Conservation (phyloP, 2,797 vertebrate genomes). For the Melopsittacus undulatus region DNA sequence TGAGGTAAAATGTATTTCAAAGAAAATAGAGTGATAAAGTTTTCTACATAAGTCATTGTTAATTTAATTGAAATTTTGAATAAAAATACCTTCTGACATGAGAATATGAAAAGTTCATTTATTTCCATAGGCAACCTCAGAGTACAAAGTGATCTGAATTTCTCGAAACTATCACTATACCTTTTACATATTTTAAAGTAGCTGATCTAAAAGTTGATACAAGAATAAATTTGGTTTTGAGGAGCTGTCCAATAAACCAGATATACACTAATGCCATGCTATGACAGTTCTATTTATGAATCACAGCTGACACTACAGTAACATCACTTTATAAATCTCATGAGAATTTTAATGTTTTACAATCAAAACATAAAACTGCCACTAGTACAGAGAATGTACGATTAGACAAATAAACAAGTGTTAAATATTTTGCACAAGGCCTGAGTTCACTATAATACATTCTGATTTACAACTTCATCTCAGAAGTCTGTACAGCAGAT, state of each 20-base stretch:
- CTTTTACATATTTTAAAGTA: slow-evolving; percentile 77
- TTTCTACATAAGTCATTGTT: not conserved
- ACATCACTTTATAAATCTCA: slow-evolving; percentile 50
- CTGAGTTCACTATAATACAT: slow-evolving; percentile 65
- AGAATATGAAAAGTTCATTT: slow-evolving; percentile 77
- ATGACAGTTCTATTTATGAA: slow-evolving; percentile 41
- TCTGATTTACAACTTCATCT: slow-evolving; percentile 56
- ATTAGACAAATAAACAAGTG: slow-evolving; percentile 55
- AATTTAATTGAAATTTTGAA: not conserved
- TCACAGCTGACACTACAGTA: slow-evolving; percentile 49
- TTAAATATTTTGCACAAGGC: slow-evolving; percentile 67
- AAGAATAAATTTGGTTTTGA: slow-evolving; percentile 80
- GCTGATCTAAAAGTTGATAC: slow-evolving; percentile 76
- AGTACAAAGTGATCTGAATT: slow-evolving; percentile 79
- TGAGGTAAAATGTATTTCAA: not conserved
- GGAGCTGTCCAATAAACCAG: slow-evolving; percentile 38
- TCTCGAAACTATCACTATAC: slow-evolving; percentile 72
- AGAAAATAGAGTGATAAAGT: not conserved
- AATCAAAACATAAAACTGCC: slow-evolving; percentile 54
- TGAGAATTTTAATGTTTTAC: slow-evolving; percentile 48
- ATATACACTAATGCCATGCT: slow-evolving; percentile 62
- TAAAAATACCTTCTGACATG: slow-evolving; percentile 10
- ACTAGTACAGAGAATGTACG: slow-evolving; percentile 54
- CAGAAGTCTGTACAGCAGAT: slow-evolving; percentile 58
- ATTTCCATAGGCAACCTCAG: slow-evolving; percentile 83